A percentile compares a stretch with the other conserved stretches of the same genome.
Conservation (phyloP, 2,888 invertebrate species). For the Hypsopygia costalis region DNA sequence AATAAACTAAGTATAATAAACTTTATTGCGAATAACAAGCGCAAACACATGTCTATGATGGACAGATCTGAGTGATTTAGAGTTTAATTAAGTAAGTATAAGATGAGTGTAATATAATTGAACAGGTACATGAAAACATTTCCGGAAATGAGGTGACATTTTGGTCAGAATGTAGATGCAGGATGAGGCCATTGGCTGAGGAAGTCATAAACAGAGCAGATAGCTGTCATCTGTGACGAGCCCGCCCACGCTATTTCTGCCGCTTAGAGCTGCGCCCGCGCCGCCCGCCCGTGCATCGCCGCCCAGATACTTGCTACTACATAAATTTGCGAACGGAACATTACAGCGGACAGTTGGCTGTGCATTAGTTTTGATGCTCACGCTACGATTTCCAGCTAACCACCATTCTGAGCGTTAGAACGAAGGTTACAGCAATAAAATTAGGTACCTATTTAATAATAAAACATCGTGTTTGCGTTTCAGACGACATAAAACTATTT, state of each 20-base stretch:
- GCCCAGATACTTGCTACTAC: constrained; percentile 42
- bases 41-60: too few relatives aligned
- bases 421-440: constrained; percentile 4
- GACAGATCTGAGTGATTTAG: too few relatives aligned
- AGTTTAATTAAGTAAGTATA: too few relatives aligned
- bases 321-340: constrained; percentile 50
- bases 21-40: too few relatives aligned
- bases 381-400: background rate
- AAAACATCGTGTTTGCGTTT: constrained; percentile 14
- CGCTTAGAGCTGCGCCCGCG: constrained; percentile 48
- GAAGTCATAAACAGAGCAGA: constrained; percentile 74
- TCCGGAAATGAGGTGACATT: background rate
- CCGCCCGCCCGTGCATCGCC: too few relatives aligned
- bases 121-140: too few relatives aligned
- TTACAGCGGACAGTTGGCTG: constrained; percentile 49
- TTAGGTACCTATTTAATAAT: constrained; percentile 2
- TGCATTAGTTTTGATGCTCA: constrained; percentile 27
- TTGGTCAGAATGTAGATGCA: background rate
- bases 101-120: too few relatives aligned
- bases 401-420: background rate
- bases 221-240: constrained; percentile 72
- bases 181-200: constrained; percentile 71
- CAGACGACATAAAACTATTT: constrained; percentile 15
- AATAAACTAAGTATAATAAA: too few relatives aligned
- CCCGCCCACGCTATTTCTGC: constrained; percentile 79